A percentile compares a stretch with the other conserved stretches of the same genome.
Conservation (phyloP, 2,888 invertebrate species). For the Molanna angustata region DNA sequence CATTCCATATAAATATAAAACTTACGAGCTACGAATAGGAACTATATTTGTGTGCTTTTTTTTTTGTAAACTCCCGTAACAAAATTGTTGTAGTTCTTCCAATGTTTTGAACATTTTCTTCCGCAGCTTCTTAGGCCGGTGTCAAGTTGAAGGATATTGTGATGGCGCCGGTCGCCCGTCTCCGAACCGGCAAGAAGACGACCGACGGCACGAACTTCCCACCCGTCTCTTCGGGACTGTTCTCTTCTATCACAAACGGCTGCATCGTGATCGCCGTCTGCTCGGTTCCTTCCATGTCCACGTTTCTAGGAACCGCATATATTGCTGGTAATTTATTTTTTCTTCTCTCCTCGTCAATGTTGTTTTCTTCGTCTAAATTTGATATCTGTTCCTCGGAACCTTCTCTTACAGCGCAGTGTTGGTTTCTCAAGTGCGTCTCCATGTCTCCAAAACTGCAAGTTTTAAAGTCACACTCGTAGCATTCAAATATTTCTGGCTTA, state of each 20-base stretch:
- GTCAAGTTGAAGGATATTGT: conserved; percentile 92
- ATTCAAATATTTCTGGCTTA: conserved; percentile 46
- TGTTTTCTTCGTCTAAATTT: conserved; percentile 22
- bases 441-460: conserved; percentile 50
- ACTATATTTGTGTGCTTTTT: conserved; percentile 34
- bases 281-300: conserved; percentile 37
- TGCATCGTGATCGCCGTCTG: conserved; percentile 78
- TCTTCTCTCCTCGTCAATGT: conserved; percentile 24
- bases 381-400: conserved; percentile 39
- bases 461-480: conserved; percentile 51
- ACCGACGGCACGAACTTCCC: conserved; percentile 83
- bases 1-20: conserved; percentile 32
- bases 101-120: conserved; percentile 15
- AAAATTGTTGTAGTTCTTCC: conserved; percentile 14
- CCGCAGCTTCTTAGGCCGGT: conserved; percentile 69
- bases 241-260: conserved; percentile 82
- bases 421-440: conserved; percentile 51
- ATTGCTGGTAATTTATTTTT: conserved; percentile 52
- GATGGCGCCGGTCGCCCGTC: conserved; percentile 80
- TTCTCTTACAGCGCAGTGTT: conserved; percentile 48
- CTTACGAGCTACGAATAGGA: conserved; percentile 32
- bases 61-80: conserved; percentile 23
- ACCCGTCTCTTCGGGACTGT: conserved; percentile 49
- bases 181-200: conserved; percentile 90
- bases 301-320: conserved; percentile 60